Percentiles rank a stretch among this genome's conserved stretches.
Evolutionary conservation across 1,140 invertebrate genomes (phyloP).

Genomic region (Aplysia californica): DNA sequence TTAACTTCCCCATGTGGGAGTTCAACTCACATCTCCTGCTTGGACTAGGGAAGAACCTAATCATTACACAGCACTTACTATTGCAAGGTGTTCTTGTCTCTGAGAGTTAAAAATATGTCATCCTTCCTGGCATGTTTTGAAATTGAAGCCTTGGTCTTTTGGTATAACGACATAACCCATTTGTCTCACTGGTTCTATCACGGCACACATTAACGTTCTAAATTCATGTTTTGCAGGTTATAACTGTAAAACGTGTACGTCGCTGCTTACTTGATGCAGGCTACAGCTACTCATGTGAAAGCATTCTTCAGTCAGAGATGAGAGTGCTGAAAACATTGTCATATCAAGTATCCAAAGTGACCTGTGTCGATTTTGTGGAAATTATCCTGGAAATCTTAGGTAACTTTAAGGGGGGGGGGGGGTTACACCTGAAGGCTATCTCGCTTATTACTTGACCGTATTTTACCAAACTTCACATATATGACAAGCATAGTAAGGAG

Average conservation of each 20-base stretch:
- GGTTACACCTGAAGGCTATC: no score
- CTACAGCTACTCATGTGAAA: constrained; percentile 50
- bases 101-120: neutral
- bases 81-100: neutral
- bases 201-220: neutral
- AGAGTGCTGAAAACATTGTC: constrained; percentile 61
- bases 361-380: constrained; percentile 56
- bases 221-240: constrained; percentile 38
- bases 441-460: no score
- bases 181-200: neutral
- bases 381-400: constrained; percentile 58
- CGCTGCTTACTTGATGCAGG: constrained; percentile 47
- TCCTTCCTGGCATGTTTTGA: neutral
- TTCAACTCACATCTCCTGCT: no score
- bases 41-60: neutral
- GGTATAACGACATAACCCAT: neutral
- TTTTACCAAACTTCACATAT: no score
- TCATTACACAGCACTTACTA: neutral
- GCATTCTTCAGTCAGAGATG: constrained; percentile 64
- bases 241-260: constrained; percentile 42
- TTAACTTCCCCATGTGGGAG: no score
- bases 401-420: no score
- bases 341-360: constrained; percentile 45
- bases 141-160: neutral
- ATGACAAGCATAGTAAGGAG: no score